Percentiles rank a stretch among this genome's conserved stretches.
phyloP scores from a whole-genome alignment of 2,797 vertebrate species.

The Phaenicophaeus curvirostris region DNA sequence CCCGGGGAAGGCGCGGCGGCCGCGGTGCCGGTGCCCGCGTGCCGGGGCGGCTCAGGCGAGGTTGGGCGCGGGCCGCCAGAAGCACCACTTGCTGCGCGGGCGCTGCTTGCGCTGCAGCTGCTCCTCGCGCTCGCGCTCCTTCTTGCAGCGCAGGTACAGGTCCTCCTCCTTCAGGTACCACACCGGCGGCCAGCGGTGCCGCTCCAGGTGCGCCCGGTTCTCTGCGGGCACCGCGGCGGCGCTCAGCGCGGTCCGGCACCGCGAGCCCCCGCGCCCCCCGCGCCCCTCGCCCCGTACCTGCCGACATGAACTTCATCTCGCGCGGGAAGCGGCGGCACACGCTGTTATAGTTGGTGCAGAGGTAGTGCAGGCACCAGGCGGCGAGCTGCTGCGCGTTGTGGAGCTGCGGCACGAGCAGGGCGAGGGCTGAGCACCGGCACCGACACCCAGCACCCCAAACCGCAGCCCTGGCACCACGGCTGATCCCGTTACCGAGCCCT shows the following conservation, averaged over 20 bases:
- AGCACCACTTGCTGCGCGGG: slow-evolving; percentile 89
- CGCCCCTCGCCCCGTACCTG: slow-evolving; percentile 34
- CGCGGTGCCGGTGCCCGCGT: too few species aligned
- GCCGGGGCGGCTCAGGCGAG: slow-evolving; percentile 28
- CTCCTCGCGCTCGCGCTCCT: slow-evolving; percentile 87
- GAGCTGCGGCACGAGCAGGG: slow-evolving; percentile 73
- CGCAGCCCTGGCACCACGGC: too few species aligned
- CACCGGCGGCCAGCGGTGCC: slow-evolving; percentile 90
- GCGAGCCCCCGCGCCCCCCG: not conserved
- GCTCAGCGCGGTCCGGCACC: too few species aligned
- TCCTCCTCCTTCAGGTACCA: slow-evolving; percentile 95
- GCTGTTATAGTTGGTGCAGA: slow-evolving; percentile 93
- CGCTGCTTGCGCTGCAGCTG: slow-evolving; percentile 89
- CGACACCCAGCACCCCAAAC: too few species aligned
- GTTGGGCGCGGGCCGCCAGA: slow-evolving; percentile 84
- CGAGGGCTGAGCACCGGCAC: too few species aligned
- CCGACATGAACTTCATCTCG: slow-evolving; percentile 90
- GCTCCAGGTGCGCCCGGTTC: slow-evolving; percentile 89
- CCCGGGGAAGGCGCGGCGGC: too few species aligned
- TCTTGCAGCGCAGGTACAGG: slow-evolving; percentile 88
- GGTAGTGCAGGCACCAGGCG: slow-evolving; percentile 91
- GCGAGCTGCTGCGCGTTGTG: slow-evolving; percentile 89
- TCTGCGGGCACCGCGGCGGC: slow-evolving; percentile 75
- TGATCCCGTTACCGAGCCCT: too few species aligned
- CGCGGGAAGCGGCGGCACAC: slow-evolving; percentile 92